Conservation (phyloP, 2,888 invertebrate species). For the Phortica magna region DNA sequence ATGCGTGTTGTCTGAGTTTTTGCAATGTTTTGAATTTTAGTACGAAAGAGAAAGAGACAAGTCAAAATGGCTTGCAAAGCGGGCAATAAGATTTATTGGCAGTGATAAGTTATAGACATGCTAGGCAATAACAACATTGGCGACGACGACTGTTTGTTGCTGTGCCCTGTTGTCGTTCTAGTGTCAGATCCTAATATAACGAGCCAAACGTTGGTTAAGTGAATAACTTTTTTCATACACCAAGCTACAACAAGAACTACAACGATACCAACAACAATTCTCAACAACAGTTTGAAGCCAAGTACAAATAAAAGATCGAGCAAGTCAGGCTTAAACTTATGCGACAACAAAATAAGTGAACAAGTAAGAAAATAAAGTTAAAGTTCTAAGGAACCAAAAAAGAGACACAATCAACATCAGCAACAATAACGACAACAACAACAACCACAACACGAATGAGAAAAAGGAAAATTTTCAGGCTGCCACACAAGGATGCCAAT, state of each 20-base stretch:
- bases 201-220: not conserved
- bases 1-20: slow-evolving; percentile 36
- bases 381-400: not conserved
- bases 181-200: slow-evolving; percentile 25
- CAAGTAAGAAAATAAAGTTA: slow-evolving; percentile 9
- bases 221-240: not conserved
- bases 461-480: slow-evolving; percentile 1
- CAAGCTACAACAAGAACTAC: not conserved
- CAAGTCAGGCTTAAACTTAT: not conserved
- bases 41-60: slow-evolving; percentile 14
- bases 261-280: no score
- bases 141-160: slow-evolving; percentile 63
- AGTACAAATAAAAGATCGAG: not conserved
- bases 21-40: slow-evolving; percentile 9
- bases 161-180: slow-evolving; percentile 39
- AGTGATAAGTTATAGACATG: slow-evolving; percentile 72
- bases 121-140: slow-evolving; percentile 41
- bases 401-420: not conserved
- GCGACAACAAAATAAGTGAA: not conserved
- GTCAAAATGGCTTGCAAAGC: slow-evolving; percentile 27
- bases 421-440: not conserved
- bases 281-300: not conserved
- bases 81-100: slow-evolving; percentile 68
- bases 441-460: no score
- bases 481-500: slow-evolving; percentile 12